Base-by-base conservation (phyloP, 2,113 vertebrate genomes). In the Columbina picui region DNA sequence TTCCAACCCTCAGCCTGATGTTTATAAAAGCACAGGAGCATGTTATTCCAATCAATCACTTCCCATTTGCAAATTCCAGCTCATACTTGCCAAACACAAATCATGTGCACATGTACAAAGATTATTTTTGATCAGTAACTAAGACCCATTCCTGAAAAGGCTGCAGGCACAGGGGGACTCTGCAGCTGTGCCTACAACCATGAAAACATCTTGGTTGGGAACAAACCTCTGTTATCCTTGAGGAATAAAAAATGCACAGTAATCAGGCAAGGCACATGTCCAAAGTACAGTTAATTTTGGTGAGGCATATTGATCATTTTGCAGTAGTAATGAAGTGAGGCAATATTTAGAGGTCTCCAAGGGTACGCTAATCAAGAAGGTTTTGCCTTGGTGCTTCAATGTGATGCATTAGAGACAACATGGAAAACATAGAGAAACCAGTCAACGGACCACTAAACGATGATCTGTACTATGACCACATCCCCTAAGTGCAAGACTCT, bases 301-400 rank as follows among this genome's bases (percentile, higher is more conserved):
- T 34, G 83, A 89, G 87, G 49, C 85, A 74, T 97, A 97, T 95
- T 92, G 96, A 97, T 97, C 49, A 95, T 90, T 94, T 86, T 95
- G 96, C 95, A 89, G 93, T 52, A 80, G 76, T 88, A 96, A 96
- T 95, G 83, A 96, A 96, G 90, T 88, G 93, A 96, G 69, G 69
- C 43, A 60, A 95, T 95, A 96, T 96, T 96, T 94, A 96, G 93
- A 94, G 47, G 95, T 94, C 93, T 94, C 96, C 67, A 67, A 87
- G 85, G 92, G 27, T 83, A 30, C 41, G 76, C n/a, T 94, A 84
- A 96, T 90, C 77, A 86, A 50, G 65, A 56, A 80, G 30, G 38
- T 71, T 91, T 81, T 92, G 75, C 85, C 52, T 90, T 90, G 68
- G 38, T 89, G 25, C 50, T 84, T 92, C 65, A 27, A 6, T 13